These are phyloP conservation scores for Chloroceryle amazona DNA, from an alignment of 2,797 vertebrate species.

Conservation along the genomic window DNA sequence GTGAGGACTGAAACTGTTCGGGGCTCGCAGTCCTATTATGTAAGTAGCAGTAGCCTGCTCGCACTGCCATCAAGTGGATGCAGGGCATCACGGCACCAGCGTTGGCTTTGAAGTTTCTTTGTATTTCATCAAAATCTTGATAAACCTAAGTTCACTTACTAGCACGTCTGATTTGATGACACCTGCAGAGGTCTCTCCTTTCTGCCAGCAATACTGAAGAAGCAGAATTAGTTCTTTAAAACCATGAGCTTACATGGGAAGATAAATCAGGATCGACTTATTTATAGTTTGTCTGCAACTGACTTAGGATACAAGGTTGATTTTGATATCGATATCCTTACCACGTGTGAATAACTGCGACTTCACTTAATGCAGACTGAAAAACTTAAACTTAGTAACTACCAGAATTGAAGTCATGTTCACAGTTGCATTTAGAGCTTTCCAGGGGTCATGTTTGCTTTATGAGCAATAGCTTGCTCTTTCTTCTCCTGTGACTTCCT, in stretches of 20 bases:
- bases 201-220: neutral
- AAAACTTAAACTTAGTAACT: neutral
- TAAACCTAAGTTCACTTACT: neutral
- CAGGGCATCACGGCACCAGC: neutral
- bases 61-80: slow-evolving; percentile 56
- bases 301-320: neutral
- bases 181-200: neutral
- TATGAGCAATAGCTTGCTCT: neutral
- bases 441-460: neutral
- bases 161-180: neutral
- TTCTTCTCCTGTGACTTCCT: neutral
- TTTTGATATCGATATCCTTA: neutral
- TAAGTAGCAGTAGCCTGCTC: neutral
- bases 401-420: neutral
- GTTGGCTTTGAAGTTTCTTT: accelerated
- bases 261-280: neutral
- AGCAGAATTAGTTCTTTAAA: neutral
- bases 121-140: accelerated
- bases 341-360: neutral
- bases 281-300: neutral
- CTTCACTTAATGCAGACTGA: neutral
- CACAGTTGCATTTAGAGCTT: neutral
- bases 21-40: accelerated
- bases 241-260: neutral
- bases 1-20: accelerated